phyloP scores from a whole-genome alignment of 2,888 invertebrate species.

The Agrochola lychnidis region DNA sequence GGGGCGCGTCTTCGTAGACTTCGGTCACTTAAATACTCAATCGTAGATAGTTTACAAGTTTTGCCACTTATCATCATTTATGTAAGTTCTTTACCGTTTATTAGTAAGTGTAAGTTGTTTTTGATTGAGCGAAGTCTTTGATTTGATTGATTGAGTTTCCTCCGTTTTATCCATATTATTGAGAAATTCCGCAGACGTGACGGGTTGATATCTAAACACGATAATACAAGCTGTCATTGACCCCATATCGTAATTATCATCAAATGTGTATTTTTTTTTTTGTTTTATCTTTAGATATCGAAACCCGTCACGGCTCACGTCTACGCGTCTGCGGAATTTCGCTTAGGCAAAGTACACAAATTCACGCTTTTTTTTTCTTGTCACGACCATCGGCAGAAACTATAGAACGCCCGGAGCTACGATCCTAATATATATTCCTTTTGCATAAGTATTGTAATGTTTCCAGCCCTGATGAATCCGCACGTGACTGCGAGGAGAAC shows the following conservation, averaged over 20 bases:
- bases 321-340: too few species aligned
- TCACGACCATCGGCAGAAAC: background rate
- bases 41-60: background rate
- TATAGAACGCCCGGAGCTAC: background rate
- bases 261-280: background rate
- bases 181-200: background rate
- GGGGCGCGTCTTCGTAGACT: too few species aligned
- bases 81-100: too few species aligned
- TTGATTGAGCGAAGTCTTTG: too few species aligned
- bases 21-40: background rate
- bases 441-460: background rate
- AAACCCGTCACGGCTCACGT: too few species aligned
- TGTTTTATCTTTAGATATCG: too few species aligned
- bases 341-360: background rate
- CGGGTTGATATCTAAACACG: background rate
- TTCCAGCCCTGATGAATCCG: conserved; percentile 14
- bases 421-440: background rate
- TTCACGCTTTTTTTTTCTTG: background rate
- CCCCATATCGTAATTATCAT: background rate
- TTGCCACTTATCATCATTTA: background rate
- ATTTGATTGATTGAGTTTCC: too few species aligned
- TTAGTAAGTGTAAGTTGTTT: too few species aligned
- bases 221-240: background rate
- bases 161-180: too few species aligned
- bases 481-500: conserved; percentile 14